Evolutionary conservation across 2,113 vertebrate species (phyloP), one percentile per base, ranked within the genome.

Genomic region (Brienomyrus brachyistius): DNA sequence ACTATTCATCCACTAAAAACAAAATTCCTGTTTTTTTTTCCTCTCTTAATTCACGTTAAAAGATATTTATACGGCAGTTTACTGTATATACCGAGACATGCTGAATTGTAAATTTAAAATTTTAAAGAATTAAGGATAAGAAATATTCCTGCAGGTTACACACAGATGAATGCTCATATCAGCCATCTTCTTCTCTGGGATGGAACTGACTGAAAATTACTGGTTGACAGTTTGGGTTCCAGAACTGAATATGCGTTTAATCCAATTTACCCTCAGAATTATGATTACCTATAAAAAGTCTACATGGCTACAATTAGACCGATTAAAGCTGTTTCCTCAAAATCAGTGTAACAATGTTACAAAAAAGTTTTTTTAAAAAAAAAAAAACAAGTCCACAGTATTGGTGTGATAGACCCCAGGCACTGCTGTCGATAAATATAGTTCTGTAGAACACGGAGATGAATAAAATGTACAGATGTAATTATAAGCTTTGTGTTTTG

Each of bases 401-500:
- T 95, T 92, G 92, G 89, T 94, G 94, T 94, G 94, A 92, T 95
- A 95, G 94, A 93, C 93, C 92, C 92, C 93, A 94, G 43, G 93
- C 94, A 94, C 93, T 95, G 94, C 95, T 95, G 95, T 95, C 95
- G 94, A 95, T 95, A 95, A 95, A 92, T 31, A 93, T 94, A 92
- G 93, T 94, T 95, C 95, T 95, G 94, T 94, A 95, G 94, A 94
- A 94, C 94, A 93, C 91, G 91, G 94, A 93, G 35, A 40, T 84
- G 83, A 91, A 95, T 47, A 74, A 90, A 90, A 91, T 94, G 93
- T 93, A 92, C 93, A 92, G 92, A 95, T 95, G 95, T 94, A 92
- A 94, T 95, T 94, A 95, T 94, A 93, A 94, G 94, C 95, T 95
- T 95, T 95, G 92, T 95, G 94, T 95, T 94, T 93, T 95, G 94